Base-by-base conservation (phyloP, 2,888 invertebrate species). In the Dasypolia templi region DNA sequence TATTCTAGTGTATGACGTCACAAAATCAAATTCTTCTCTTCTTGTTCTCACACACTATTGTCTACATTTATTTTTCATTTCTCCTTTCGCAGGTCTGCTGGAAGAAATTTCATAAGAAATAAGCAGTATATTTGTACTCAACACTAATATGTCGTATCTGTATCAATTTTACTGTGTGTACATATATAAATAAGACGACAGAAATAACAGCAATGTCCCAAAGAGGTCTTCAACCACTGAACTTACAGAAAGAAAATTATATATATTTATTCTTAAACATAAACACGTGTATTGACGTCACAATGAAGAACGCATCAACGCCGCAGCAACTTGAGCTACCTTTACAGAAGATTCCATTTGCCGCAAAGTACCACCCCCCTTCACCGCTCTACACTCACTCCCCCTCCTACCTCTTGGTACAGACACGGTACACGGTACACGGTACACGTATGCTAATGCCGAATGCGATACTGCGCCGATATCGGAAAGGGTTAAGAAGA, bases 401-500 rank as follows among this genome's bases (percentile, higher is more conserved):
- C 12, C 44, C n/a, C 29, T n/a, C n/a, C n/a, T n/a, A n/a, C 22
- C 51, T 14, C 51, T 32, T 12, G 22, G 55, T 51, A 65, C 65
- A 58, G 80, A n/a, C 26, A 39, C 22, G 64, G 80, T 67, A 70
- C 66, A 69, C 63, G n/a, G n/a, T n/a, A n/a, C n/a, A n/a, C 56
- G 67, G 70, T 55, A 72, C 82, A 82, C 79, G 72, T 82, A 85
- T 84, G 84, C 72, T 84, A 84, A 84, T 84, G 77, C 79, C 29
- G 61, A 61, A 75, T 75, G 72, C 76, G 79, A 83, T 83, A 77
- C 79, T 64, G 64, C 63, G 19, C 59, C 72, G 72, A 85, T 82
- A 85, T n/a, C 44, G n/a, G 1, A 4, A n/a, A 56, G 72, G 9
- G 44, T 29, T 69, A 14, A 7, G 29, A 78, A 69, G 22, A 26